phyloP scores from a whole-genome alignment of 2,113 vertebrate species.

The Phrynosoma blainvillii region DNA sequence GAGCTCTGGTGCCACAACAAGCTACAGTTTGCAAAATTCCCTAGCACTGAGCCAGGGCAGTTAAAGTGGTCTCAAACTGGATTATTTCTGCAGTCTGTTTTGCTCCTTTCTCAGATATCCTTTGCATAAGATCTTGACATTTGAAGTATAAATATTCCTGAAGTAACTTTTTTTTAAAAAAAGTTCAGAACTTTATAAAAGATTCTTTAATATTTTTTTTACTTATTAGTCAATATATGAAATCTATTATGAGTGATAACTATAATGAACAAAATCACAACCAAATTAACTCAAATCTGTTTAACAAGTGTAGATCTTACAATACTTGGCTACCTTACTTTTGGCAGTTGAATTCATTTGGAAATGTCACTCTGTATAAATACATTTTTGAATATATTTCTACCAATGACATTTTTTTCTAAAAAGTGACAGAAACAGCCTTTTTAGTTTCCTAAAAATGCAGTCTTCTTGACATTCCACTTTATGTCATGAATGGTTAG shows the following conservation, averaged over 20 bases:
- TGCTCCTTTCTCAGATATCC: background rate
- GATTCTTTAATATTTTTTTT: conserved; percentile 8
- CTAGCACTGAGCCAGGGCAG: too few relatives aligned
- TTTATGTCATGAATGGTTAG: background rate
- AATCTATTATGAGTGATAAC: background rate
- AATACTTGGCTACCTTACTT: background rate
- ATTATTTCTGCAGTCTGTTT: too few relatives aligned
- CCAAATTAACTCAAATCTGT: conserved; percentile 12
- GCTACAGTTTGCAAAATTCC: too few relatives aligned
- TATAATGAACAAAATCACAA: background rate
- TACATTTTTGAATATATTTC: conserved; percentile 18
- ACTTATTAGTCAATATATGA: conserved; percentile 15
- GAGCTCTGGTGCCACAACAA: too few relatives aligned
- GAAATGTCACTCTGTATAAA: conserved; percentile 27
- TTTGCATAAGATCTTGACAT: background rate
- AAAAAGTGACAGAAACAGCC: too few relatives aligned
- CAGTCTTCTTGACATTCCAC: conserved; percentile 27
- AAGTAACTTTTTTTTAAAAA: background rate
- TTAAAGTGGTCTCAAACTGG: too few relatives aligned
- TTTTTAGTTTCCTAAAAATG: conserved; percentile 26
- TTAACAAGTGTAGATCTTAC: background rate
- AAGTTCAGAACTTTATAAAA: background rate
- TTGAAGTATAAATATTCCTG: background rate
- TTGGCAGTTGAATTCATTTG: conserved; percentile 17
- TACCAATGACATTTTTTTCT: conserved; percentile 28